Conservation (phyloP, 2,113 vertebrate genomes). For the Megalops atlanticus region DNA sequence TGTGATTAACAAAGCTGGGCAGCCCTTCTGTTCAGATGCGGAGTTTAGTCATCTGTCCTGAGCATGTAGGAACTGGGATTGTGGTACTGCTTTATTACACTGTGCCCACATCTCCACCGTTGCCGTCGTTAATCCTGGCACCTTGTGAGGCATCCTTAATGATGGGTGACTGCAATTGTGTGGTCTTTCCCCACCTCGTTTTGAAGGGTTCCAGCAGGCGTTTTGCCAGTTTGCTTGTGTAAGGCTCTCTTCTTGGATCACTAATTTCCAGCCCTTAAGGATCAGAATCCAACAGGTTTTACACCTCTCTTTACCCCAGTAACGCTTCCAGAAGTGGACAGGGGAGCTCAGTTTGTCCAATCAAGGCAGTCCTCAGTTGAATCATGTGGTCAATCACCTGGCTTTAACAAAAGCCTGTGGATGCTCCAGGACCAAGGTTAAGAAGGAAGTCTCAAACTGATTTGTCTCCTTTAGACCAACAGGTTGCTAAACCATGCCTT, state of each 20-base stretch:
- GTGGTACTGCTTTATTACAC: background rate
- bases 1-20: slow-evolving; percentile 8
- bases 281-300: background rate
- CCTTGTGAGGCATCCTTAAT: background rate
- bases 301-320: background rate
- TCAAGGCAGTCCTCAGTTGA: too few species aligned
- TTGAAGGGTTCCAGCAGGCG: background rate
- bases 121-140: slow-evolving; percentile 2
- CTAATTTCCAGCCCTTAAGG: background rate
- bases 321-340: background rate
- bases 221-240: background rate
- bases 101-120: background rate
- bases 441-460: background rate
- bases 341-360: background rate
- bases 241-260: background rate
- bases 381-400: too few species aligned
- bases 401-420: too few species aligned
- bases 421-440: background rate
- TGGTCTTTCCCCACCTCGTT: background rate
- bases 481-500: background rate
- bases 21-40: background rate
- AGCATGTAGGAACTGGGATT: background rate
- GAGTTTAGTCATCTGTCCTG: background rate
- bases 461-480: background rate
- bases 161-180: background rate